Evolutionary conservation across 2,888 invertebrate genomes (phyloP).

Genomic region (Phlogophora meticulosa): DNA sequence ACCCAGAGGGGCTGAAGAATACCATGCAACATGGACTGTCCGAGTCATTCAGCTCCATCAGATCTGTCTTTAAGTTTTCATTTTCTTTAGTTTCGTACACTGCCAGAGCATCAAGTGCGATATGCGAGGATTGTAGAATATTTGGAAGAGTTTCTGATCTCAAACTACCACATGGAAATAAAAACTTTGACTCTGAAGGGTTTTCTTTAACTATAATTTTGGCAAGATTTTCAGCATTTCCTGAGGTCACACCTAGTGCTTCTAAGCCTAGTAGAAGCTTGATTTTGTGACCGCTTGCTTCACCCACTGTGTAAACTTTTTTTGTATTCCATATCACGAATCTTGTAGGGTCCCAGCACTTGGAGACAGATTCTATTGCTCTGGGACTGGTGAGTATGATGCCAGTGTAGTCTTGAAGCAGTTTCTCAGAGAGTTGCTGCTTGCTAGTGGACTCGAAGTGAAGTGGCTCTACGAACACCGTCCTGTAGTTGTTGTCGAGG

Average conservation of each 20-base stretch:
- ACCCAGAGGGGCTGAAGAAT: slow-evolving; percentile 88
- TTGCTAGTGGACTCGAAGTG: slow-evolving; percentile 78
- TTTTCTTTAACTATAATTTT: slow-evolving; percentile 79
- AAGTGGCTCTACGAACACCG: slow-evolving; percentile 84
- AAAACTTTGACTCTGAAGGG: slow-evolving; percentile 72
- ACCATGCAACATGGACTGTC: slow-evolving; percentile 79
- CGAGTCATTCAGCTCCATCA: slow-evolving; percentile 76
- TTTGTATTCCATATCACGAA: slow-evolving; percentile 81
- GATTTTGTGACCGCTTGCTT: slow-evolving; percentile 77
- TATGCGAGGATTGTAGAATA: slow-evolving; percentile 70
- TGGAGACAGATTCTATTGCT: slow-evolving; percentile 82
- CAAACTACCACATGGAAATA: slow-evolving; percentile 86
- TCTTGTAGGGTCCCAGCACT: slow-evolving; percentile 83
- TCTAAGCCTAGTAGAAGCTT: slow-evolving; percentile 80
- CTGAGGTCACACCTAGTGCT: slow-evolving; percentile 77
- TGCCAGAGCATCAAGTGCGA: slow-evolving; percentile 78
- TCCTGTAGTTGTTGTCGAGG: slow-evolving; percentile 75
- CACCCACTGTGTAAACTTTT: slow-evolving; percentile 83
- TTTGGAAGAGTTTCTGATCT: slow-evolving; percentile 81
- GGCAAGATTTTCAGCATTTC: slow-evolving; percentile 82
- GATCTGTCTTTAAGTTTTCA: slow-evolving; percentile 76
- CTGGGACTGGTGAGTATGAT: slow-evolving; percentile 84
- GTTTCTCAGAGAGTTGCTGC: slow-evolving; percentile 71
- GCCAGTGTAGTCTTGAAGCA: slow-evolving; percentile 76
- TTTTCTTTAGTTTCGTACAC: slow-evolving; percentile 87